A percentile compares a stretch with the other conserved stretches of the same genome.
Evolutionary conservation across 2,888 invertebrate species (phyloP).

Genomic region (Cantharis rufa): DNA sequence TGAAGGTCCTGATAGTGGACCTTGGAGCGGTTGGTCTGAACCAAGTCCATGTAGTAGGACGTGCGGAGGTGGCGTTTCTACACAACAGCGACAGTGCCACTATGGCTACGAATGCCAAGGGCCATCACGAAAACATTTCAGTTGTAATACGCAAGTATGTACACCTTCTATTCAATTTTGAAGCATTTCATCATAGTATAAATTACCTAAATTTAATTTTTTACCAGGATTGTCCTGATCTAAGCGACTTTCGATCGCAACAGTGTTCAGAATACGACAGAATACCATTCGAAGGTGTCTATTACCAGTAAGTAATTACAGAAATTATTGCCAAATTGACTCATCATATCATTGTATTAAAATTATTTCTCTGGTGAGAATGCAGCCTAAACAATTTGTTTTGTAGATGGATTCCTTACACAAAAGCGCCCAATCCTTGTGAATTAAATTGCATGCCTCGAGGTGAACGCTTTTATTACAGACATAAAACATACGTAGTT

Average conservation of each 20-base stretch:
- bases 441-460: slow-evolving; percentile 95
- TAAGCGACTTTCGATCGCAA: slow-evolving; percentile 80
- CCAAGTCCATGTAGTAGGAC: slow-evolving; percentile 85
- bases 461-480: slow-evolving; percentile 88
- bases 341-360: too few relatives aligned
- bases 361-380: too few relatives aligned
- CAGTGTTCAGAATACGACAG: slow-evolving; percentile 88
- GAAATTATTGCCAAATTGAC: too few relatives aligned
- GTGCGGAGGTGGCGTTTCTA: slow-evolving; percentile 92
- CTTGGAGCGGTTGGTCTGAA: slow-evolving; percentile 84
- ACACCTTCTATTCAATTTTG: background rate
- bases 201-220: background rate
- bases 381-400: slow-evolving; percentile 6
- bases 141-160: slow-evolving; percentile 84
- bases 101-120: slow-evolving; percentile 73
- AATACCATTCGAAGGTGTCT: slow-evolving; percentile 78
- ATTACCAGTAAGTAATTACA: slow-evolving; percentile 72
- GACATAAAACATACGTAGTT: slow-evolving; percentile 77
- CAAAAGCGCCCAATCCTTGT: slow-evolving; percentile 86
- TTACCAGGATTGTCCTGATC: slow-evolving; percentile 76
- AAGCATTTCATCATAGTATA: background rate
- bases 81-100: slow-evolving; percentile 78
- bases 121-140: slow-evolving; percentile 81
- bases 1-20: slow-evolving; percentile 63
- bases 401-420: slow-evolving; percentile 84